phyloP scores from a whole-genome alignment of 2,888 invertebrate genomes.

The Macrophya alboannulata region DNA sequence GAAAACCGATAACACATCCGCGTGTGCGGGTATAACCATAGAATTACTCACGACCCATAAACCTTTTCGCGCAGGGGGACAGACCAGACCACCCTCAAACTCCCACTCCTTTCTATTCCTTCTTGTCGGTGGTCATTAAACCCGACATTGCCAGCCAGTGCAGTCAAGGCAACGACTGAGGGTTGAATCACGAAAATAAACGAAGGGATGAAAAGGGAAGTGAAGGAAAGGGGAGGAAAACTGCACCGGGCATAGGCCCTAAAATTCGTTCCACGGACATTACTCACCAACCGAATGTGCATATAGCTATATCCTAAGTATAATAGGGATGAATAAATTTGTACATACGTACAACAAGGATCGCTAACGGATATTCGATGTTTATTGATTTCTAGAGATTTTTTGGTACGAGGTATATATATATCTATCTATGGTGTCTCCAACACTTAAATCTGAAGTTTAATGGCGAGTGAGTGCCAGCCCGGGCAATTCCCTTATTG shows the following conservation, averaged over 20 bases:
- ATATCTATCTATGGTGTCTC: not conserved
- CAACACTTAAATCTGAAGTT: constrained; percentile 37
- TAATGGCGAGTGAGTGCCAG: constrained; percentile 26
- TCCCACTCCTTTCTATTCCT: not conserved
- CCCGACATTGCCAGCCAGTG: constrained; percentile 41
- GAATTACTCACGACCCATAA: constrained; percentile 55
- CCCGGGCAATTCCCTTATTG: constrained; percentile 16
- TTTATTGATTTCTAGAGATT: not conserved
- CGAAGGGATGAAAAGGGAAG: not conserved
- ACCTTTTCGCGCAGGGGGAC: constrained; percentile 39
- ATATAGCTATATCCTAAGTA: too few relatives aligned
- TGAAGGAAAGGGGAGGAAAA: not conserved
- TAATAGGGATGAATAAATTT: not conserved
- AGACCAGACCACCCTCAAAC: not conserved
- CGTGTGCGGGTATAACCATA: constrained; percentile 16
- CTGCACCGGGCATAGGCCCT: not conserved
- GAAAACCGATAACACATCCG: constrained; percentile 44
- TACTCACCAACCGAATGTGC: not conserved
- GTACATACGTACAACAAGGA: not conserved
- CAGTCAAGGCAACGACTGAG: not conserved
- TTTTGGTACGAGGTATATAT: not conserved
- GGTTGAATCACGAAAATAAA: constrained; percentile 33
- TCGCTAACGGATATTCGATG: not conserved
- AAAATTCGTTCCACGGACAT: not conserved
- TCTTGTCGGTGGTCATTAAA: constrained; percentile 50